Base-by-base conservation (phyloP, 2,797 vertebrate species). In the Scarus forsteni region DNA sequence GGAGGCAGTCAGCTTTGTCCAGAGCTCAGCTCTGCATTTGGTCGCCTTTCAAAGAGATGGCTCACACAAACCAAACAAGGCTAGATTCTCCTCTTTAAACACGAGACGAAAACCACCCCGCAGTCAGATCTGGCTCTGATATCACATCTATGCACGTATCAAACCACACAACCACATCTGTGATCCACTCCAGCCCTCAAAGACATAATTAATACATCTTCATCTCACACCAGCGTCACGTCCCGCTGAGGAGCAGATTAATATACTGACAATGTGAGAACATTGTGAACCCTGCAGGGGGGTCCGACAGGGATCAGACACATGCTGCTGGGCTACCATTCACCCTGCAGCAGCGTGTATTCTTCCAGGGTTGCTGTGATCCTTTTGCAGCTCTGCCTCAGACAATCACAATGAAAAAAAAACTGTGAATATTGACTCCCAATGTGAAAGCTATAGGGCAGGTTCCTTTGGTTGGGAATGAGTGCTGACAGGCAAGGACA, bases 401-500 rank as follows among this genome's bases (percentile, higher is more conserved):
- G 43, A 81, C 38, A 54, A 62, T 19, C 10, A 42, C 13, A 40
- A 42, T 13, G 15, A n/a, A 52, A 58, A 69, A 44, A 44, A 64
- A 39, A 7, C 62, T 57, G 58, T 51, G 27, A 70, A 77, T 59
- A 60, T 75, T 40, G 76, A 51, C 70, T 68, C 69, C 48, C 19
- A 73, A 39, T 19, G 44, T 59, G 57, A 42, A 76, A 73, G 78
- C 61, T 72, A 70, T 51, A 18, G 63, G 66, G 66, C 61, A 36
- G 27, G 61, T 77, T 75, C 27, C 35, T 38, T 79, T 64, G 50
- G 61, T 27, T 53, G 60, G 57, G 70, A 81, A 80, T 77, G 39
- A 73, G 60, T 40, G 62, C 82, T 83, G 80, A 90, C 86, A 88
- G 69, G 78, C 63, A 85, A 89, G 62, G 88, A 77, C 92, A 83